phyloP scores from a whole-genome alignment of 2,797 vertebrate species.

The Lepus townsendii region DNA sequence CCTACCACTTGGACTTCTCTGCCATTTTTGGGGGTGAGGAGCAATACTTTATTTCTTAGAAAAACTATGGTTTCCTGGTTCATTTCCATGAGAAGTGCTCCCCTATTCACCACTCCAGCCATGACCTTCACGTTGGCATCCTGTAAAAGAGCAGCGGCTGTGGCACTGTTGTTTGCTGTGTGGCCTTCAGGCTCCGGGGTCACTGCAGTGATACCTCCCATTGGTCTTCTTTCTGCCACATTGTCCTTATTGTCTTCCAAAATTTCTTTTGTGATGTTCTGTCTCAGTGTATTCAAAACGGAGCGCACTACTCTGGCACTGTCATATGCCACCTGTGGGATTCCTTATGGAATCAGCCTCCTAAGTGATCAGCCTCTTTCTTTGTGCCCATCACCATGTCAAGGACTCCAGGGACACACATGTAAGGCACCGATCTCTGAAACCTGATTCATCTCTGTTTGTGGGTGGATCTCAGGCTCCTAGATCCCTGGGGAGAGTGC shows the following conservation, averaged over 20 bases:
- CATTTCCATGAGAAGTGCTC: background rate
- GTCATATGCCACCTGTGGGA: background rate
- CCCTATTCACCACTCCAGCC: background rate
- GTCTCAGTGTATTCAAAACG: background rate
- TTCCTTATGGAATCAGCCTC: no score
- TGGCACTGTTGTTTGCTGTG: background rate
- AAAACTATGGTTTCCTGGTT: constrained; percentile 9
- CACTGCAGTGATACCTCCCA: background rate
- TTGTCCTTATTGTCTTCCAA: background rate
- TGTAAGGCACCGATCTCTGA: background rate
- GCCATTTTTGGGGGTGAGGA: background rate
- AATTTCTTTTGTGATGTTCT: background rate
- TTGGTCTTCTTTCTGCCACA: background rate
- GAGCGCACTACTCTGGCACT: background rate
- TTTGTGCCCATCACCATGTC: background rate
- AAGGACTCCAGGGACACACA: background rate
- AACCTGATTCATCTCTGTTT: background rate
- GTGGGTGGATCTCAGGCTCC: background rate
- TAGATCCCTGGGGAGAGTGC: background rate
- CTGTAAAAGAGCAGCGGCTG: background rate
- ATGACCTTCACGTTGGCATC: background rate
- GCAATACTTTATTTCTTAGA: background rate
- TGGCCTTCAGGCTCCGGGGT: background rate
- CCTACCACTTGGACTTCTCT: background rate
- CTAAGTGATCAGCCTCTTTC: background rate